These are phyloP conservation scores for Lasioglossum morio DNA, from an alignment of 2,888 invertebrate species.

Conservation along the genomic window DNA sequence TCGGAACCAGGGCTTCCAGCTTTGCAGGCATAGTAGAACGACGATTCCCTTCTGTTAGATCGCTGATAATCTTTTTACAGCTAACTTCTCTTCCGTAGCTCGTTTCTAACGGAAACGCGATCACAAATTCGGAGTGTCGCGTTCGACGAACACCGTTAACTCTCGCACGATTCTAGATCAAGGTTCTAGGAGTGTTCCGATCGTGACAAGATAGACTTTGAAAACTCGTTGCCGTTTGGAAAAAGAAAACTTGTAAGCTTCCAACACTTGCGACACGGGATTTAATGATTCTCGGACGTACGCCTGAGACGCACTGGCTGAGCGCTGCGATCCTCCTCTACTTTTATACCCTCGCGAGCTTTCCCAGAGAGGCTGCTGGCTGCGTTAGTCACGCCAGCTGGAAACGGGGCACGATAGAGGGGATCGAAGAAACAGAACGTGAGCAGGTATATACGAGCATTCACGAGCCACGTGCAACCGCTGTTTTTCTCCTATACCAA, in stretches of 20 bases:
- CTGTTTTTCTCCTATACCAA: slow-evolving; percentile 66
- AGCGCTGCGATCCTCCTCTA: slow-evolving; percentile 58
- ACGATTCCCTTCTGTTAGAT: neutral
- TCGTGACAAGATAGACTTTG: slow-evolving; percentile 6
- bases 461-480: slow-evolving; percentile 78
- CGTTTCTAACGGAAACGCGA: neutral
- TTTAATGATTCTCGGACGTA: slow-evolving; percentile 23
- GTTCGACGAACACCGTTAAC: slow-evolving; percentile 7
- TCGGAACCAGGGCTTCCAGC: slow-evolving; percentile 71
- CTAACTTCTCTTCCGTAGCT: neutral
- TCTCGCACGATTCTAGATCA: slow-evolving; percentile 12
- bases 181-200: neutral
- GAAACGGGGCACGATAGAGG: slow-evolving; percentile 39
- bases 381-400: slow-evolving; percentile 52
- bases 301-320: slow-evolving; percentile 73
- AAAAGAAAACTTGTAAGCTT: no score
- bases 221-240: no score
- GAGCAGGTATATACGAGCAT: slow-evolving; percentile 66
- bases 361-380: slow-evolving; percentile 41
- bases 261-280: neutral
- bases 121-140: neutral
- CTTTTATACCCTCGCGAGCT: slow-evolving; percentile 75
- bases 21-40: slow-evolving; percentile 78
- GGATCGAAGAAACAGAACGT: slow-evolving; percentile 53
- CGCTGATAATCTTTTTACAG: neutral